A percentile compares a stretch with the other conserved stretches of the same genome.
Conservation (phyloP, 2,888 invertebrate species). For the Dione vanillae region DNA sequence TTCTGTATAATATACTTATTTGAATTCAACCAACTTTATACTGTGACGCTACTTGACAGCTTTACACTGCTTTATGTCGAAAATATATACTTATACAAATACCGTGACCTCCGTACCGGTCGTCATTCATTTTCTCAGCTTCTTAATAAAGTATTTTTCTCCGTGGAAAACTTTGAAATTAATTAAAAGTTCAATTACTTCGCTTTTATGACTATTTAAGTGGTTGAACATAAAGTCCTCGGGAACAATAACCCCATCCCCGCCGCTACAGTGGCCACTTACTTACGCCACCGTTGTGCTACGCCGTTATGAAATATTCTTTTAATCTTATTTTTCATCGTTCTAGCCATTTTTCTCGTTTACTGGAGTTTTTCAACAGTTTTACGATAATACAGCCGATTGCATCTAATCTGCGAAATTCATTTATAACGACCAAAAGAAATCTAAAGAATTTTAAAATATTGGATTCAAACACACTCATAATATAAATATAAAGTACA, state of each 20-base stretch:
- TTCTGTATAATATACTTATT: no score
- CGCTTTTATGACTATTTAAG: conserved; percentile 24
- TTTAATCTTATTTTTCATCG: conserved; percentile 20
- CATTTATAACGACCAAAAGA: no score
- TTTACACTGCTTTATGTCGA: no score
- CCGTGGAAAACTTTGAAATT: conserved; percentile 15
- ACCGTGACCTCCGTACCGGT: background rate
- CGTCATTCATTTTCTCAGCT: background rate
- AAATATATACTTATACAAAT: no score
- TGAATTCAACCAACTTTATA: no score
- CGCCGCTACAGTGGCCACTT: conserved; percentile 14
- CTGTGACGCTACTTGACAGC: no score
- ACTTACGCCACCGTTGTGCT: conserved; percentile 22
- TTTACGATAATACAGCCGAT: background rate
- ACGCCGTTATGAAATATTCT: conserved; percentile 22
- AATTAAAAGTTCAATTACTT: conserved; percentile 24
- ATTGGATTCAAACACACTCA: no score
- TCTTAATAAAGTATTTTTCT: conserved; percentile 16
- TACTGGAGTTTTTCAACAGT: background rate
- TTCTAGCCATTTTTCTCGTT: conserved; percentile 1
- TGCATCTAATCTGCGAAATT: background rate
- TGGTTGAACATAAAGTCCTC: conserved; percentile 24
- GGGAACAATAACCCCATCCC: conserved; percentile 18
- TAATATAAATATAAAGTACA: no score
- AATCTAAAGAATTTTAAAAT: no score